Evolutionary conservation across 2,888 invertebrate species (phyloP).

Genomic region (Timema cristinae): DNA sequence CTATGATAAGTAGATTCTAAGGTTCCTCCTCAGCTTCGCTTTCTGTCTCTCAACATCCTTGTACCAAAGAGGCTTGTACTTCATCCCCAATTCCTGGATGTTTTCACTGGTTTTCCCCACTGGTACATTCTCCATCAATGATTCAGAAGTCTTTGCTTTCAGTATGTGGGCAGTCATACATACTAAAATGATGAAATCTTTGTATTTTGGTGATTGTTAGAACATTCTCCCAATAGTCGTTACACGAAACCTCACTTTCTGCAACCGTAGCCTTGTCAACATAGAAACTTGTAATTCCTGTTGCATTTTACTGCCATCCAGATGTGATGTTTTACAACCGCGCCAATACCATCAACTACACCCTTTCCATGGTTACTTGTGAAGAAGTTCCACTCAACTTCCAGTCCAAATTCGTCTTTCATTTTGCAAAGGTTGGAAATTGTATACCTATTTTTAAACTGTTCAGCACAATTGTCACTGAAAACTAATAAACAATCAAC

Average conservation of each 20-base stretch:
- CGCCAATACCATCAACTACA: not conserved
- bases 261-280: not conserved
- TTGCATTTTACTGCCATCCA: constrained; percentile 7
- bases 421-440: constrained; percentile 6
- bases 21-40: not conserved
- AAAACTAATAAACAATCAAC: not conserved
- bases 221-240: not conserved
- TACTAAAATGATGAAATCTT: not conserved
- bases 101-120: too few relatives aligned
- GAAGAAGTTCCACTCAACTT: constrained; percentile 2
- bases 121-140: too few relatives aligned
- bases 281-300: constrained; percentile 13
- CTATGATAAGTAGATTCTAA: not conserved
- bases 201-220: not conserved
- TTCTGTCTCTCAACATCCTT: not conserved
- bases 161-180: not conserved
- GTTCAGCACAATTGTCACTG: constrained; percentile 7
- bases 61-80: not conserved
- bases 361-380: constrained; percentile 6
- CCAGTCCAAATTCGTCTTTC: not conserved
- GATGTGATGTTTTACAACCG: not conserved
- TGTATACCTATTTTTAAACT: constrained; percentile 12
- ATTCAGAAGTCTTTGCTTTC: too few relatives aligned
- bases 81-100: too few relatives aligned
- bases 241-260: not conserved